Conservation (phyloP, 1,140 invertebrate genomes). For the Meloidogyne hapla region DNA sequence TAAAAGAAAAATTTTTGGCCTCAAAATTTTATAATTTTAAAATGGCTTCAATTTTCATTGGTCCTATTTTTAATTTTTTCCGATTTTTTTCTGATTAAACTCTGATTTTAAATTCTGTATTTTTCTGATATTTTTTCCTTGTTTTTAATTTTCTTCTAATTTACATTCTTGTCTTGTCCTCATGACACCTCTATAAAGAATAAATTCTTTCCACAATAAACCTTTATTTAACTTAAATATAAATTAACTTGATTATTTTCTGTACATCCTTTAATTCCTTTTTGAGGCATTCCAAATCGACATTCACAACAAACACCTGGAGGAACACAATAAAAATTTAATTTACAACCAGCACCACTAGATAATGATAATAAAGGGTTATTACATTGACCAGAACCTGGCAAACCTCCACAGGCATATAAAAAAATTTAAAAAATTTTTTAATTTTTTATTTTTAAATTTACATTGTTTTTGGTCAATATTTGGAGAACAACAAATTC, state of each 20-base stretch:
- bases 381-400: background rate
- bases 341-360: background rate
- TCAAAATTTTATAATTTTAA: too few relatives aligned
- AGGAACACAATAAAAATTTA: background rate
- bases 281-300: background rate
- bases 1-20: too few relatives aligned
- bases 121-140: too few relatives aligned
- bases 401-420: conserved; percentile 2
- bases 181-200: too few relatives aligned
- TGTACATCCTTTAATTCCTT: background rate
- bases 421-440: background rate
- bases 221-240: background rate
- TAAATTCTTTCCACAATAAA: too few relatives aligned
- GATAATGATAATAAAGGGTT: background rate
- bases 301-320: background rate
- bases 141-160: too few relatives aligned
- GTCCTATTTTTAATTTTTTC: too few relatives aligned
- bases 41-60: too few relatives aligned
- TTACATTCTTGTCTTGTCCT: too few relatives aligned
- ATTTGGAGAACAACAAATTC: conserved; percentile 3
- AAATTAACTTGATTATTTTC: background rate
- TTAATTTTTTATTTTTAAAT: background rate
- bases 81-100: too few relatives aligned
- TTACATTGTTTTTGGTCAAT: conserved; percentile 7
- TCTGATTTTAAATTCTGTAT: too few relatives aligned